Base-by-base conservation (phyloP, 2,797 vertebrate genomes). In the Vultur gryphus region DNA sequence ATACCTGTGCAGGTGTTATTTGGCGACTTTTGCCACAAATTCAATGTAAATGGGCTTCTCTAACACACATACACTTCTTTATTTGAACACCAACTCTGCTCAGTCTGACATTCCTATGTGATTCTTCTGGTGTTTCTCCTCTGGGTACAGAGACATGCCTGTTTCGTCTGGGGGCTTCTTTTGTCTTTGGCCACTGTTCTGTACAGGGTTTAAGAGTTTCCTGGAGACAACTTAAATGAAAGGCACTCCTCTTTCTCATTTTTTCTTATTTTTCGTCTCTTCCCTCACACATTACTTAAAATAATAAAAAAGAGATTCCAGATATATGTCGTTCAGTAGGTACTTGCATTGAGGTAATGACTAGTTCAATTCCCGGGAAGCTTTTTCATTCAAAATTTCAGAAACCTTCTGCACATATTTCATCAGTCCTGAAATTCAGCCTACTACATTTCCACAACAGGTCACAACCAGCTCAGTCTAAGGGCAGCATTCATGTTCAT, bases 11-110 rank as follows among this genome's bases (percentile, higher is more conserved):
- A 66, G 29, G 54, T 28, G 10, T 66, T 71, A 71, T 11, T 5
- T 25, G 11, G 23, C 0, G 0, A 58, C 28, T 72, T n/a, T 7
- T 35, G 57, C 7, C 17, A 33, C 33, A 51, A 66, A 16, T 33
- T 76, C 37, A 51, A 12, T 29, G 43, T 59, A 51, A 76, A 33
- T 10, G 0, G 2, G 29, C 18, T 76, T 49, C 37, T 33, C 46
- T 44, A 46, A 41, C 18, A 26, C 8, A 71, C 25, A 19, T 3
- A 19, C 1, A 1, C 41, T 41, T n/a, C 41, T 31, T n/a, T 16
- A 48, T 6, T 25, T 54, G 33, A 81, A 41, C 10, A 52, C 3
- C 35, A 84, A 0, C 11, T 41, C 29, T 7, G 7, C 35, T 46
- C 23, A 15, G 28, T 37, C 17, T 61, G 29, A 80, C 26, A 11